These are phyloP conservation scores for Miltochrista miniata DNA, from an alignment of 2,888 invertebrate genomes.

Conservation along the genomic window DNA sequence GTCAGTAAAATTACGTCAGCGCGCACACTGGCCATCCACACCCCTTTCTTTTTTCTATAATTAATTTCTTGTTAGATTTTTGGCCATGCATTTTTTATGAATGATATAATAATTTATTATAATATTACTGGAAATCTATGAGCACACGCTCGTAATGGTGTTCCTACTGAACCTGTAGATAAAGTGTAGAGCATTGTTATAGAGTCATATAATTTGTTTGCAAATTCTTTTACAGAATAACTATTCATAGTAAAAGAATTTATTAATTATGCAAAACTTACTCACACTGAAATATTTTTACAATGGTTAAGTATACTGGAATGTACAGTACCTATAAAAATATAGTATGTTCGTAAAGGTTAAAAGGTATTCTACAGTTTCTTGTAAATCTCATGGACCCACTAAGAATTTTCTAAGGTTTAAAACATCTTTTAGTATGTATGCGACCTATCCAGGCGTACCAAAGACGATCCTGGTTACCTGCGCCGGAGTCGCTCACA, in stretches of 20 bases:
- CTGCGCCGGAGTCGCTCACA: slow-evolving; percentile 62
- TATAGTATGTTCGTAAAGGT: neutral
- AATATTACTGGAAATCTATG: slow-evolving; percentile 3
- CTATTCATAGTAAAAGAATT: neutral
- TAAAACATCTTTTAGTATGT: slow-evolving; percentile 52
- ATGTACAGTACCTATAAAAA: neutral
- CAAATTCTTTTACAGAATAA: neutral
- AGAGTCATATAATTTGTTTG: neutral
- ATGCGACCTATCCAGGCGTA: slow-evolving; percentile 55
- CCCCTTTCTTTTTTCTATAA: slow-evolving; percentile 79
- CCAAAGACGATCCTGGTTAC: slow-evolving; percentile 75
- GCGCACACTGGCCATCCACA: slow-evolving; percentile 62
- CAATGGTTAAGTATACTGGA: neutral
- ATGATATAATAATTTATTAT: slow-evolving; percentile 21
- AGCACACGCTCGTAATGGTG: neutral
- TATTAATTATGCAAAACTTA: neutral
- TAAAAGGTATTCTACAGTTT: slow-evolving; percentile 3
- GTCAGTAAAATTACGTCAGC: slow-evolving; percentile 73
- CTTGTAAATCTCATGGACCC: slow-evolving; percentile 23
- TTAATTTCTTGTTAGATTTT: slow-evolving; percentile 78
- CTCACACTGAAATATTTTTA: neutral
- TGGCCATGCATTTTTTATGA: slow-evolving; percentile 57
- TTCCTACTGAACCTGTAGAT: neutral
- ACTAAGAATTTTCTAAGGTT: slow-evolving; percentile 72
- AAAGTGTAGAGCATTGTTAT: neutral